phyloP scores from a whole-genome alignment of 2,113 vertebrate genomes.

The Lanius ludovicianus region DNA sequence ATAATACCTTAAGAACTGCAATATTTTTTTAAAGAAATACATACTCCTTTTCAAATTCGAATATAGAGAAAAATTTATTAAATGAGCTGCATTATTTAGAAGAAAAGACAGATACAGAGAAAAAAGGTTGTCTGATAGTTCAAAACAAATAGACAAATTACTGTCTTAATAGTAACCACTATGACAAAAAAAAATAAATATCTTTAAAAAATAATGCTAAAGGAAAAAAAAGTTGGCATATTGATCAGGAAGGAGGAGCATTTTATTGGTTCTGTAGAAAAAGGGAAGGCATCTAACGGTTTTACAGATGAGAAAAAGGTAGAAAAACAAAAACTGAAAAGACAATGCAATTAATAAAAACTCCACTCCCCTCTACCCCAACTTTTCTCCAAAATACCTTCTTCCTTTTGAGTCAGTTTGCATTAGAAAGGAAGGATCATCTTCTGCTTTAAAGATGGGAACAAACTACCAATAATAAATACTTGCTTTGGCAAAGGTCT shows the following conservation, averaged over 20 bases:
- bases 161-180: not conserved
- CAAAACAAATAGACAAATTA: not conserved
- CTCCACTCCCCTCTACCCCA: rapidly evolving
- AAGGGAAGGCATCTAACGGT: not conserved
- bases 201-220: not conserved
- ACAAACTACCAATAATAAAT: not conserved
- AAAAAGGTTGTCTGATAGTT: not conserved
- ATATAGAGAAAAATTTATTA: not conserved
- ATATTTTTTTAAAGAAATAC: not conserved
- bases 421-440: not conserved
- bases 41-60: not conserved
- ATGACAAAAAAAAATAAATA: not conserved
- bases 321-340: not conserved
- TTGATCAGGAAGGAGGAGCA: not conserved
- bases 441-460: not conserved
- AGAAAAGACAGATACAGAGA: not conserved
- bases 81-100: not conserved
- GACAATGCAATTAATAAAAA: not conserved
- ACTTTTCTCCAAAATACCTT: not conserved
- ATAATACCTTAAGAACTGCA: not conserved
- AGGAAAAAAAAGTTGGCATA: not conserved
- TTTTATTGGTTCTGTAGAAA: not conserved
- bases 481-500: not conserved
- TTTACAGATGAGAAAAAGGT: not conserved
- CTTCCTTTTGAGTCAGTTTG: not conserved